These are phyloP conservation scores for Diabrotica virgifera DNA, from an alignment of 1,140 invertebrate genomes.

Conservation along the genomic window DNA sequence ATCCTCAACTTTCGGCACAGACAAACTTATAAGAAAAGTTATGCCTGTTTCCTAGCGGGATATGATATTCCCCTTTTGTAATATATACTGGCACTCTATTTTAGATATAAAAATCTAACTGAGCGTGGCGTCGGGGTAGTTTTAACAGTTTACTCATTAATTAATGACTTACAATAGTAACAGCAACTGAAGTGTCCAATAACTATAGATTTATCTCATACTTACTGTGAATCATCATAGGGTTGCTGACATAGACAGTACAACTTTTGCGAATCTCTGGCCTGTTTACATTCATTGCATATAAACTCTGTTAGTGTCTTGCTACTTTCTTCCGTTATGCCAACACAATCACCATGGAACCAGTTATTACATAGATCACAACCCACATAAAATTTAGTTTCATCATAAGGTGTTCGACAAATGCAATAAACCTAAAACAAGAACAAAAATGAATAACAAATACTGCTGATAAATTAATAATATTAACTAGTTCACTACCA, in stretches of 20 bases:
- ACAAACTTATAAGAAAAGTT: background rate
- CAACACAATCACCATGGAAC: constrained; percentile 97
- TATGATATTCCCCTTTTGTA: background rate
- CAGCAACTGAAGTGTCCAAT: too few relatives aligned
- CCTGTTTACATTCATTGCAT: constrained; percentile 82
- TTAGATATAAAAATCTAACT: background rate
- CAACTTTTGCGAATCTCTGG: constrained; percentile 84
- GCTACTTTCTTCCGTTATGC: constrained; percentile 89
- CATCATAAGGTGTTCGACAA: constrained; percentile 93
- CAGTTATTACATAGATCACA: constrained; percentile 97
- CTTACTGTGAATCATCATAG: constrained; percentile 96
- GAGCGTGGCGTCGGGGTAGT: background rate
- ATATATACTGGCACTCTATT: background rate
- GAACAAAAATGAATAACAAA: too few relatives aligned
- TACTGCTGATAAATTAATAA: too few relatives aligned
- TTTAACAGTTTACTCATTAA: too few relatives aligned
- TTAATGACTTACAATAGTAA: too few relatives aligned
- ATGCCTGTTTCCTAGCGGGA: constrained; percentile 1
- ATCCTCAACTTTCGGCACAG: constrained; percentile 5
- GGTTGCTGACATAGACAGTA: constrained; percentile 95
- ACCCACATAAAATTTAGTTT: constrained; percentile 95
- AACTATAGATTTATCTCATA: constrained; percentile 29
- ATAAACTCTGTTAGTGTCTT: constrained; percentile 87
- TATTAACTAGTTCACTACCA: too few relatives aligned
- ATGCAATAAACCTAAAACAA: constrained; percentile 77